Base-by-base conservation (phyloP, 2,888 invertebrate genomes). In the Copidosoma aretas region DNA sequence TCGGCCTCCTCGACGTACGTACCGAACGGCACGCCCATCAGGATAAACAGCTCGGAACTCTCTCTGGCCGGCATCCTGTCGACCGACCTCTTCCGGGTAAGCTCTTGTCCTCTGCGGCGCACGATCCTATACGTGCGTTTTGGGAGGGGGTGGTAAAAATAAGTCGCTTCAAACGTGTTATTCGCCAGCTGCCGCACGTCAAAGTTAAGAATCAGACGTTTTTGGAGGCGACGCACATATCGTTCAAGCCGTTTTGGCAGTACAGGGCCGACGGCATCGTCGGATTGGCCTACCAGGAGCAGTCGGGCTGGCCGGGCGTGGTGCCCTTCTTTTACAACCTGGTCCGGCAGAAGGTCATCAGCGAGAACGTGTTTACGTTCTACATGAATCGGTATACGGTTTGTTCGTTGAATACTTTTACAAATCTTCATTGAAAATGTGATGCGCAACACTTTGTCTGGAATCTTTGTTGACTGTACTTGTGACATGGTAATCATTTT, bases 231-330 rank as follows among this genome's bases (percentile, higher is more conserved):
- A 86, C 86, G 0, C 82, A 85, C 66, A 87, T 92, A 76, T 91
- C 91, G 1, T 87, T 88, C 51, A 56, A 71, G 10, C 86, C 88
- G 1, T 91, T 90, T 79, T 83, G 89, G 19, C 88, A 89, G 54
- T 88, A 87, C 64, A 90, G 89, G 83, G 90, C 90, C 75, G 92
- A 93, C 82, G 90, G 92, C 12, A 88, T 92, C 68, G 84, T 93
- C 52, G 91, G 91, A 53, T 84, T 92, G 80, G 90, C 87, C 1
- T 88, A 88, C 0, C 85, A 89, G 65, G 84, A 87, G 21, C 3
- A 39, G 2, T 52, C 59, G 10, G 15, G 5, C 0, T 60, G 22
- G 21, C 12, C 59, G 10, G 86, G 87, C 10, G 10, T 70, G 4
- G 86, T 87, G 72, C 90, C 91, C 17, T 89, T 91, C 62, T 90